Evolutionary conservation across 2,113 vertebrate genomes (phyloP), one percentile per base, ranked within the genome.

Genomic region (Aix galericulata): DNA sequence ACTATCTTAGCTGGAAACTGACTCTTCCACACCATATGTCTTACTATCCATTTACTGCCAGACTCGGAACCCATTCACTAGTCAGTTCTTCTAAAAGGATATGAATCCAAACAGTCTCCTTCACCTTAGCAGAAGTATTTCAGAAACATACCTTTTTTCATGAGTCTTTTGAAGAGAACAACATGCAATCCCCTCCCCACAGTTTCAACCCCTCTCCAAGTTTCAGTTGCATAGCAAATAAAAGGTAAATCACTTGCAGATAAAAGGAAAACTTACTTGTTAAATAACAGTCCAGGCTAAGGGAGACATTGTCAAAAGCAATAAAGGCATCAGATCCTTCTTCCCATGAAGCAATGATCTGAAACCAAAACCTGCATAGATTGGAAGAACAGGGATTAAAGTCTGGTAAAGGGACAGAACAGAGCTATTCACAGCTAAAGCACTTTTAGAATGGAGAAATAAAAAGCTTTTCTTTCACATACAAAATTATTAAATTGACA

Each of bases 241-340:
- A 91, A 93, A 84, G 58, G 68, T 55, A 83, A 94, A 52, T 26
- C 11, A 21, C 56, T 92, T 40, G 42, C 62, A 94, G 53, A 93
- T 72, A 60, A 93, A 93, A 93, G 71, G 84, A 23, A 91, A 91
- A 98, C 99, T 99, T 97, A 99, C 99, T 99, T 97, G 99, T 98
- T 96, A 99, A 97, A 90, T 99, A 99, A 96, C 99, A 99, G 97
- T 99, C 98, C 98, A 99, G 98, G 88, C 99, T 99, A 96, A 99
- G 98, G 75, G 99, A 99, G 91, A 99, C 94, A 89, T 99, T 99
- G 98, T 99, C 99, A 83, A 99, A 98, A 79, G 98, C 99, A 96
- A 99, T 97, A 29, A 98, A 88, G 86, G 98, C 98, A 94, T 98
- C 97, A 32, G 98, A 97, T 91, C 98, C 98, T 96, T 97, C 98